phyloP scores from a whole-genome alignment of 2,113 vertebrate genomes.

The Muntiacus muntjak region DNA sequence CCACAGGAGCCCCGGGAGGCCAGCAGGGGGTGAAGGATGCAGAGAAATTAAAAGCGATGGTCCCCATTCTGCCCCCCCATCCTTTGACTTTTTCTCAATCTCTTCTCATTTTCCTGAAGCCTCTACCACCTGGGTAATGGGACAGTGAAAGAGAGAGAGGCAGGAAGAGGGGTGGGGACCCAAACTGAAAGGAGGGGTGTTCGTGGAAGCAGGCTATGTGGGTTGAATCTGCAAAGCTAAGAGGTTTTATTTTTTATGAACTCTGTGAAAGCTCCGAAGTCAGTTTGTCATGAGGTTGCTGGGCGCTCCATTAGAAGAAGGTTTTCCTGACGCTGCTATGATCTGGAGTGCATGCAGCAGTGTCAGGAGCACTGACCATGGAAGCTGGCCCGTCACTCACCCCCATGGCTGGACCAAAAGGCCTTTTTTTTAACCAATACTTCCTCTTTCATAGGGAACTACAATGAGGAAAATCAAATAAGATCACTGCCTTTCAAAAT shows the following conservation, averaged over 20 bases:
- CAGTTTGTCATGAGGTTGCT: background rate
- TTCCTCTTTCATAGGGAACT: background rate
- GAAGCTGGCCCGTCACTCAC: background rate
- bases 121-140: background rate
- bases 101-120: background rate
- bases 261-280: background rate
- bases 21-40: background rate
- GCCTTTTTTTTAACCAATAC: background rate
- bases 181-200: background rate
- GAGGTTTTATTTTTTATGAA: conserved; percentile 8
- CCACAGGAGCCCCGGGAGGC: background rate
- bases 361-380: background rate
- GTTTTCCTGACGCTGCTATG: background rate
- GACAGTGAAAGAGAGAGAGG: background rate
- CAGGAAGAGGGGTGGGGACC: background rate
- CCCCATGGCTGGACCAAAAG: background rate
- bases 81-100: background rate
- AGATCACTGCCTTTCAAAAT: background rate
- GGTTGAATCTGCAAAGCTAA: background rate
- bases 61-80: background rate
- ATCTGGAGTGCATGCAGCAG: background rate
- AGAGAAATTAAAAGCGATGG: background rate
- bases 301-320: background rate
- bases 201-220: background rate
- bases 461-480: background rate